phyloP scores from a whole-genome alignment of 2,113 vertebrate genomes.

The Melanerpes aurifrons region DNA sequence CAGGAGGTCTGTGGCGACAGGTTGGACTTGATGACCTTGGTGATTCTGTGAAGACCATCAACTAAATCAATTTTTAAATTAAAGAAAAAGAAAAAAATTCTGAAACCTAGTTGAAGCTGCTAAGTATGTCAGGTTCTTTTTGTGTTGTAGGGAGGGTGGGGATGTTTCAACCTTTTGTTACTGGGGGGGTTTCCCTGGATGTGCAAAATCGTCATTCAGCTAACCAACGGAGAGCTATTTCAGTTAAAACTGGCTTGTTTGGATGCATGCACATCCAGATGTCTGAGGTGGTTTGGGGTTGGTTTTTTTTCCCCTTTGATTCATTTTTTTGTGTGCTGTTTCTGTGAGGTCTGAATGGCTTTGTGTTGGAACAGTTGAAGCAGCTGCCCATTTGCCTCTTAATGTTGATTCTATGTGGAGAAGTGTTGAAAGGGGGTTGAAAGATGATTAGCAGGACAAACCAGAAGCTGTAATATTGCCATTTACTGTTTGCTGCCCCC shows the following conservation, averaged over 20 bases:
- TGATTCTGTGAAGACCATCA: not conserved
- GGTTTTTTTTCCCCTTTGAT: not conserved
- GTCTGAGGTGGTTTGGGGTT: not conserved
- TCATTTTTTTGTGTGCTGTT: not conserved
- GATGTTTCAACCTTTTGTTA: not conserved
- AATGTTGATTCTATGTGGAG: not conserved
- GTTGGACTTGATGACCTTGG: no score
- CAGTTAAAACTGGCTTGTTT: not conserved
- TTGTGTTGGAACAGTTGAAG: not conserved
- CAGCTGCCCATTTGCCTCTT: not conserved
- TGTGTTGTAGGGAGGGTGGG: accelerated
- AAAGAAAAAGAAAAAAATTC: not conserved
- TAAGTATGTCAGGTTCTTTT: not conserved
- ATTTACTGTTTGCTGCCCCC: not conserved
- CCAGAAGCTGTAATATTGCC: not conserved
- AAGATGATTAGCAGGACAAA: not conserved
- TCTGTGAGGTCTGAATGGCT: not conserved
- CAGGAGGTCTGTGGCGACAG: no score
- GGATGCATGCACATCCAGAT: not conserved
- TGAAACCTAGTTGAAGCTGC: not conserved
- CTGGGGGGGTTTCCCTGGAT: not conserved
- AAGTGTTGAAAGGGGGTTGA: not conserved
- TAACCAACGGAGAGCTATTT: not conserved
- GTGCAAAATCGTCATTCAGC: not conserved
- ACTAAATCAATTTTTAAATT: not conserved